Base-by-base conservation (phyloP, 92 coral and sea anemone genomes). In the Parazoanthus swiftii region DNA sequence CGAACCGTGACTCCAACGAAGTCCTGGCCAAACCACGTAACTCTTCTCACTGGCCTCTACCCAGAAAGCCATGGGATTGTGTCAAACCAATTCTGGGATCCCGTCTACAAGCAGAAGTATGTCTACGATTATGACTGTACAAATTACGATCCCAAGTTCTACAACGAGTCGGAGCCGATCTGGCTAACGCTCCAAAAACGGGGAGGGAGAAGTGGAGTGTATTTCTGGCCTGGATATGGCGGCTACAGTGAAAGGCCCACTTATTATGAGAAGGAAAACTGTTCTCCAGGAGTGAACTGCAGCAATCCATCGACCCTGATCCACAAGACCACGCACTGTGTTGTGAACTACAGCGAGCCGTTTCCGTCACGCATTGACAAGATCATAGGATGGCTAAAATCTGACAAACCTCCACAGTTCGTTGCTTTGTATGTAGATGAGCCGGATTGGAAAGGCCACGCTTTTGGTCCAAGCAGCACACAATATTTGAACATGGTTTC, bases 1-100 rank as follows among this genome's bases (percentile, higher is more conserved):
- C 85, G 80, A 33, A 92, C 95, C 9, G 94, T 93, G 2, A 88
- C 92, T 2, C 99, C 99, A 0, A 92, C 96, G 37, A 91, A 88
- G 56, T 95, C 99, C 21, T 96, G 96, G 95, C 99, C 99, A 44
- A 96, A 94, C 26, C 99, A 95, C 39, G 90, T 93, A n/a, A 91
- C 93, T 7, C 88, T 83, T 58, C 90, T 95, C 11, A 96, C 99
- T 4, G 99, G 99, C 1, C 78, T 96, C n/a, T 96, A 93, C 80
- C 91, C 99, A 3, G 99, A 96, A 83, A 93, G 93, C 72, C 99
- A 96, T 73, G 99, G 98, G 10, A 85, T 96, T 13, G 89, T 96
- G 15, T 90, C 97, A 10, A 96, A 96, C 68, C 50, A 36, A 16
- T 95, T 96, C 88, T 95, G 93, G 91, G 99, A 96, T 81, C 99